These are phyloP conservation scores for Drosophila pseudoananassae DNA, from an alignment of 1,140 invertebrate genomes.

Conservation along the genomic window DNA sequence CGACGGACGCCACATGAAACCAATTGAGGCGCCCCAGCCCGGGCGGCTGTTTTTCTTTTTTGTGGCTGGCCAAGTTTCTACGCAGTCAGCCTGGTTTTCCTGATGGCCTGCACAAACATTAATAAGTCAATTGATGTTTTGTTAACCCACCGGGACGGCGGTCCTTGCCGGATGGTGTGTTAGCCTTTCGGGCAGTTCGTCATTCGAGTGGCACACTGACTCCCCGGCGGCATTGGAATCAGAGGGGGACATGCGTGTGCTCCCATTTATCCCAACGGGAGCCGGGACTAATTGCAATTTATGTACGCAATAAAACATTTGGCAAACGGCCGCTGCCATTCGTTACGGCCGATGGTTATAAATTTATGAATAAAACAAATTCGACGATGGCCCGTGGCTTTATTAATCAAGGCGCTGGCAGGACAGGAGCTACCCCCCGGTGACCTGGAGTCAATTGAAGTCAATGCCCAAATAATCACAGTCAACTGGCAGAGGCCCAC, in stretches of 20 bases:
- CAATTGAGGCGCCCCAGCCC: constrained; percentile 40
- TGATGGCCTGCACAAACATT: constrained; percentile 59
- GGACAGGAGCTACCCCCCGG: constrained; percentile 8
- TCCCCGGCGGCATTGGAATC: constrained; percentile 39
- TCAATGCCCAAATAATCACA: constrained; percentile 65
- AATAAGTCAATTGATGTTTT: constrained; percentile 83
- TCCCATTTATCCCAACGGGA: constrained; percentile 74
- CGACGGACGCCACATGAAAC: constrained; percentile 65
- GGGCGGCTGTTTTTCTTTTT: constrained; percentile 14
- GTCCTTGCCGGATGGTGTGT: constrained; percentile 3
- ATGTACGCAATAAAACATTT: constrained; percentile 81
- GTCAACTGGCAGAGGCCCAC: constrained; percentile 1
- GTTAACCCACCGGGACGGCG: constrained; percentile 62
- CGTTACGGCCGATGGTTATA: constrained; percentile 72
- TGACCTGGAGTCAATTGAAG: constrained; percentile 62
- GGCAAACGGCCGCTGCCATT: constrained; percentile 62
- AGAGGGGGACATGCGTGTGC: constrained; percentile 69
- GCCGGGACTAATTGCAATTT: constrained; percentile 77
- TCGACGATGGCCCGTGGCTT: constrained; percentile 49
- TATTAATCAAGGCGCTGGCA: constrained; percentile 66
- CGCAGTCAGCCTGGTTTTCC: constrained; percentile 11
- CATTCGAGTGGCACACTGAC: constrained; percentile 34
- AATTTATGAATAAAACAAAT: constrained; percentile 79
- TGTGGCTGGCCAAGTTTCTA: constrained; percentile 4
- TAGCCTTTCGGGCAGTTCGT: constrained; percentile 50